phyloP scores from a whole-genome alignment of 2,113 vertebrate genomes.

The Stegostoma tigrinum region DNA sequence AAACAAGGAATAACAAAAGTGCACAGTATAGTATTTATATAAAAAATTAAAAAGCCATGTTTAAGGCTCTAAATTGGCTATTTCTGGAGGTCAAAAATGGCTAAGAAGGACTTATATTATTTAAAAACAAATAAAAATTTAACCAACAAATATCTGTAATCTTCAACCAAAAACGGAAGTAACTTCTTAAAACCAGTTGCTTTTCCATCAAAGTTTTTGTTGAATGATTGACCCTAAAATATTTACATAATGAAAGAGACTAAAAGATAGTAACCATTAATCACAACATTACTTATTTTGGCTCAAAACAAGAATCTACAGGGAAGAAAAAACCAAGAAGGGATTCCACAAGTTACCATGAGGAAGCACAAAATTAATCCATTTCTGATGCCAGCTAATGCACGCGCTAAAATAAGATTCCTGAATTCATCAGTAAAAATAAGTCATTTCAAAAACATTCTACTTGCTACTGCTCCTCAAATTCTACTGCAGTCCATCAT shows the following conservation, averaged over 20 bases:
- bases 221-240: neutral
- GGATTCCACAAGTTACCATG: neutral
- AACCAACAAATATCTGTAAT: neutral
- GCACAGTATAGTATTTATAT: constrained; percentile 26
- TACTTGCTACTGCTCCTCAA: neutral
- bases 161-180: neutral
- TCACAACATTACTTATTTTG: neutral
- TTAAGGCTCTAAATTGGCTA: constrained; percentile 12
- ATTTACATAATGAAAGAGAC: constrained; percentile 21
- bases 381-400: constrained; percentile 11
- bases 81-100: constrained; percentile 27
- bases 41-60: neutral
- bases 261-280: neutral
- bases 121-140: neutral
- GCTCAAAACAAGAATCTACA: neutral
- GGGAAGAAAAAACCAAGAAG: neutral
- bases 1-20: constrained; percentile 35
- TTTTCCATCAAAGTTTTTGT: neutral
- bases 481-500: neutral
- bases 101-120: neutral
- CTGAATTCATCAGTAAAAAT: constrained; percentile 6
- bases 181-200: neutral
- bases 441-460: neutral
- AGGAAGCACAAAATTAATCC: neutral
- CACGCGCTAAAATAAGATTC: neutral